These are phyloP conservation scores for Cyanoderma ruficeps DNA, from an alignment of 2,113 vertebrate species.

Conservation along the genomic window DNA sequence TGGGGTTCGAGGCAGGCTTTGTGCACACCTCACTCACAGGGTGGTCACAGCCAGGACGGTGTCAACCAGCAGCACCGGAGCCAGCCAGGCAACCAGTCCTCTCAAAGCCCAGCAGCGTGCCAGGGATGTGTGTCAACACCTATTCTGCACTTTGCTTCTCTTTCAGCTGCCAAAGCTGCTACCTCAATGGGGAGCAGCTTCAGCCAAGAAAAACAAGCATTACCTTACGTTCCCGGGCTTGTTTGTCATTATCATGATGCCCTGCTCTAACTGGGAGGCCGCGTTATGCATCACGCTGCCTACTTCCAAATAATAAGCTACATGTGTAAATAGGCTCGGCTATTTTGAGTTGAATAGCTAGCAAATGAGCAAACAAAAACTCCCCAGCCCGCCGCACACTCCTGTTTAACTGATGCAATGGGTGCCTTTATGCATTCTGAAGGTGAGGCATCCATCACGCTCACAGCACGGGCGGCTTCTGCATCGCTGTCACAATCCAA, in stretches of 20 bases:
- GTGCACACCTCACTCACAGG: neutral
- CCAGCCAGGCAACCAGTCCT: neutral
- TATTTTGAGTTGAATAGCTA: slow-evolving; percentile 24
- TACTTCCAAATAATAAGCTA: slow-evolving; percentile 26
- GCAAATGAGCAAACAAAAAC: slow-evolving; percentile 54
- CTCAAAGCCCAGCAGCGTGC: neutral
- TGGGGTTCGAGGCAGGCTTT: neutral
- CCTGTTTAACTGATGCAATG: neutral
- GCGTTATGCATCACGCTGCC: neutral
- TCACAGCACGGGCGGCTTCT: rapidly evolving
- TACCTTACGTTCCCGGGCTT: neutral
- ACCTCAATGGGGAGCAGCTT: neutral
- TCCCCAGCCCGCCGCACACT: neutral
- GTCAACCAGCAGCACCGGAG: neutral
- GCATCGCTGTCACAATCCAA: neutral
- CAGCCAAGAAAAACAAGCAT: slow-evolving; percentile 34
- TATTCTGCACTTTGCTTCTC: neutral
- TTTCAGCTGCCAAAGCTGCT: neutral
- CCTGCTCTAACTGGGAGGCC: neutral
- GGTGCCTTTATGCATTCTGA: neutral
- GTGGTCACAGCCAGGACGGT: neutral
- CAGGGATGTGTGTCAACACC: neutral
- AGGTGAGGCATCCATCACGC: slow-evolving; percentile 15
- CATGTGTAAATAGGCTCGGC: neutral
- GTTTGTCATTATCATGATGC: neutral